phyloP scores from a whole-genome alignment of 2,113 vertebrate species.

The Ovibos moschatus region DNA sequence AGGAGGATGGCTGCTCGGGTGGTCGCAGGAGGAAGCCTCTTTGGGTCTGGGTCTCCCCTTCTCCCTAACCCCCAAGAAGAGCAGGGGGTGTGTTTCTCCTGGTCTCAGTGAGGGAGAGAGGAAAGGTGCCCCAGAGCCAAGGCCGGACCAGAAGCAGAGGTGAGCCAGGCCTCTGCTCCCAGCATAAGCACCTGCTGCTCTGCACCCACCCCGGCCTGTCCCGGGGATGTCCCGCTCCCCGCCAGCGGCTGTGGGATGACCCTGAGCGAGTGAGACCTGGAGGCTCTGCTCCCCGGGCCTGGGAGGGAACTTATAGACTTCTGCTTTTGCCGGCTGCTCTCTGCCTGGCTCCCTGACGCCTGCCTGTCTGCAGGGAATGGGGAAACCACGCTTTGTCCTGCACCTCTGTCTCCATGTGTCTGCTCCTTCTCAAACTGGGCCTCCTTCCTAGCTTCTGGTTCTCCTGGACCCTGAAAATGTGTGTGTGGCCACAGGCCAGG shows the following conservation, averaged over 20 bases:
- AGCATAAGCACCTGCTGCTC: background rate
- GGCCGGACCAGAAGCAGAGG: background rate
- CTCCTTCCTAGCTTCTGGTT: background rate
- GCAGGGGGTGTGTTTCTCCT: background rate
- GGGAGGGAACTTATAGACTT: background rate
- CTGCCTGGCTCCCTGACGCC: background rate
- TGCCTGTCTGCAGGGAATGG: background rate
- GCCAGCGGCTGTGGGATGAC: background rate
- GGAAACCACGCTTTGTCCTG: background rate
- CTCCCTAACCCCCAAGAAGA: background rate
- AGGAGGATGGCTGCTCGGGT: background rate
- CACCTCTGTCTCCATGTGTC: background rate
- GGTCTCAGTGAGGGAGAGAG: background rate
- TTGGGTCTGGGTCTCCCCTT: background rate
- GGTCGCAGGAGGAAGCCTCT: background rate
- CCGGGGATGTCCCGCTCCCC: background rate
- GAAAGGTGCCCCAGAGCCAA: background rate
- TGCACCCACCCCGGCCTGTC: background rate
- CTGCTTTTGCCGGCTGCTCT: background rate
- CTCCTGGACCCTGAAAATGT: background rate
- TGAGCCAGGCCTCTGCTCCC: background rate
- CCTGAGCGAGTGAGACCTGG: background rate
- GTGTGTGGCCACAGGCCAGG: background rate
- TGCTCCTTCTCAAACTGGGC: background rate
- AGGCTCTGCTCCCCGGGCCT: background rate